A percentile compares a stretch with the other conserved stretches of the same genome.
phyloP scores from a whole-genome alignment of 2,888 invertebrate species.

The Drosophila rellima region DNA sequence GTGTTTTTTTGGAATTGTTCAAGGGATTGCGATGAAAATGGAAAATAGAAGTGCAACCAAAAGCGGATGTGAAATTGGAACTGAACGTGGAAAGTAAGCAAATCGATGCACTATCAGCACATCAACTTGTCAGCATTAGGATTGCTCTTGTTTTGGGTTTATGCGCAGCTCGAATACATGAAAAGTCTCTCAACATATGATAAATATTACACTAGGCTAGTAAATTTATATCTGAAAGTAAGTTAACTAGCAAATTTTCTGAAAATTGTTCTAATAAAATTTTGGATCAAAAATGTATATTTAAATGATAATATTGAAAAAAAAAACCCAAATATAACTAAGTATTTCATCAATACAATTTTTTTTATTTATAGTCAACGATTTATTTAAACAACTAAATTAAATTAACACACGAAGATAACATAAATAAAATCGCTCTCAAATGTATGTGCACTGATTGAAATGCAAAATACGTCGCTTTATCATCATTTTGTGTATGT shows the following conservation, averaged over 20 bases:
- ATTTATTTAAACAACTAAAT: conserved; percentile 2
- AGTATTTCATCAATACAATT: too few relatives aligned
- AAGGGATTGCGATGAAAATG: conserved; percentile 29
- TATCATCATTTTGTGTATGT: conserved; percentile 33
- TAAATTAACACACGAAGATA: conserved; percentile 2
- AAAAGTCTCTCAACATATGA: neutral
- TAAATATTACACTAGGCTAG: too few relatives aligned
- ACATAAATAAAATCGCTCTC: neutral
- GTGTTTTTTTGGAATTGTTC: conserved; percentile 21
- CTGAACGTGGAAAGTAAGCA: conserved; percentile 10
- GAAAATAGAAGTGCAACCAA: conserved; percentile 6
- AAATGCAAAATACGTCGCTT: conserved; percentile 35
- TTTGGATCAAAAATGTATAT: too few relatives aligned
- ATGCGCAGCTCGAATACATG: neutral
- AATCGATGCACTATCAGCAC: neutral
- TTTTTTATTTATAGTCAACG: neutral
- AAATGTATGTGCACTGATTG: conserved; percentile 14
- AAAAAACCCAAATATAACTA: too few relatives aligned
- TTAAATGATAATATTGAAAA: too few relatives aligned
- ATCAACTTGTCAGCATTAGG: neutral
- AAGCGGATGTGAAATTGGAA: conserved; percentile 5
- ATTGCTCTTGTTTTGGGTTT: neutral
- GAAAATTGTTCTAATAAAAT: too few relatives aligned
- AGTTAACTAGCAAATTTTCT: too few relatives aligned
- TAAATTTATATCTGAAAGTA: too few relatives aligned